Conservation (phyloP, 2,888 invertebrate genomes). For the Drosophila flavopinicola region DNA sequence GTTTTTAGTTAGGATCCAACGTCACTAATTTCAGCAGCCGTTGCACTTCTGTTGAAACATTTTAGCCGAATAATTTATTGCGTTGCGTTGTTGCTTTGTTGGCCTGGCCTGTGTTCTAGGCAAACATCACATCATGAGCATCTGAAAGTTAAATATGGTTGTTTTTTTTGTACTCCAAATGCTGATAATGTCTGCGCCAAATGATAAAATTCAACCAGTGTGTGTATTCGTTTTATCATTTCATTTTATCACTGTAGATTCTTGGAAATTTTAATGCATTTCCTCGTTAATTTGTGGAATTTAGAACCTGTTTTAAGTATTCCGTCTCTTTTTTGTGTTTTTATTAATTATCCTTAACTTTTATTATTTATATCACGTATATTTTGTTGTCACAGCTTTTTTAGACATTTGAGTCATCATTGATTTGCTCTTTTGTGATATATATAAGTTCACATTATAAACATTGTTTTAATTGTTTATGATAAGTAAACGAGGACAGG, state of each 20-base stretch:
- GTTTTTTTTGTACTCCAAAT: constrained; percentile 18
- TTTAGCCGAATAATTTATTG: constrained; percentile 10
- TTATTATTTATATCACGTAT: not conserved
- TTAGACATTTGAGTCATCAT: constrained; percentile 1
- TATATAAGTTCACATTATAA: not conserved
- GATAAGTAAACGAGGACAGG: constrained; percentile 21
- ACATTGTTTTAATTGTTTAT: constrained; percentile 2
- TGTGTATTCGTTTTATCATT: constrained; percentile 2
- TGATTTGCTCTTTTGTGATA: constrained; percentile 3
- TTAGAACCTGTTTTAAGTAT: not conserved
- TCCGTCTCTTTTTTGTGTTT: too few relatives aligned
- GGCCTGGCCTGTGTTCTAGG: constrained; percentile 32
- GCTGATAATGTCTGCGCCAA: constrained; percentile 8
- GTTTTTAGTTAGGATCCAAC: not conserved
- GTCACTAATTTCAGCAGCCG: constrained; percentile 8
- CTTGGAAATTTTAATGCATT: not conserved
- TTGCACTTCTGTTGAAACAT: constrained; percentile 16
- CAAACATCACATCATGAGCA: constrained; percentile 55
- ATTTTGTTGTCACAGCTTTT: not conserved
- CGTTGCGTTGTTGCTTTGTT: constrained; percentile 3
- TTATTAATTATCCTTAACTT: not conserved
- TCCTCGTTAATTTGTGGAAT: not conserved
- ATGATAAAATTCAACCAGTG: constrained; percentile 16
- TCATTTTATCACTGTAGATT: not conserved
- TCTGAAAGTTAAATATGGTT: constrained; percentile 56